phyloP scores from a whole-genome alignment of 1,140 invertebrate species.

The Megalonaias nervosa region DNA sequence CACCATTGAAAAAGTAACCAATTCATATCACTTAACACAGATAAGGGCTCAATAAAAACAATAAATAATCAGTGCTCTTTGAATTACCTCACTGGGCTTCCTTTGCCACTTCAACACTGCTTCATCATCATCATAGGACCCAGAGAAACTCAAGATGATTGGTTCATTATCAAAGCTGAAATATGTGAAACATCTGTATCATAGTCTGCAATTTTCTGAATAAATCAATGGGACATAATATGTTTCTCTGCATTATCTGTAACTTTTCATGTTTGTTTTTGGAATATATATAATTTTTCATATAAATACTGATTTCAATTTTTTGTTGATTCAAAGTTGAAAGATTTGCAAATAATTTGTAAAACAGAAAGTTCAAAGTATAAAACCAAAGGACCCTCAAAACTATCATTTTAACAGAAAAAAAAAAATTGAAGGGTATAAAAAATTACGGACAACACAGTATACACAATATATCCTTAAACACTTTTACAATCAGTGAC shows the following conservation, averaged over 20 bases:
- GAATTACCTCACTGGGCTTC: conserved; percentile 69
- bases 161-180: conserved; percentile 66
- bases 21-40: not conserved
- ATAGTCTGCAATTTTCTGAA: not conserved
- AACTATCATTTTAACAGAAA: no score
- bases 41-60: not conserved
- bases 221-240: not conserved
- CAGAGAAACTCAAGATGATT: conserved; percentile 73
- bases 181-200: conserved; percentile 6
- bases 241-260: no score
- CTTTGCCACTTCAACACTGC: conserved; percentile 73
- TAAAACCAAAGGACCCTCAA: not conserved
- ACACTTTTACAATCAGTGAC: no score
- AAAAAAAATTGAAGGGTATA: no score
- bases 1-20: not conserved
- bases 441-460: no score
- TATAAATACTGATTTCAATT: no score
- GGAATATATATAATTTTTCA: no score
- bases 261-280: no score
- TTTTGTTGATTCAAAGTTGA: not conserved
- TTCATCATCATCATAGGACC: conserved; percentile 74
- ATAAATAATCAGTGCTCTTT: not conserved
- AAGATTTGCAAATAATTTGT: not conserved
- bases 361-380: not conserved
- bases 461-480: no score